Percentiles rank a stretch among this genome's conserved stretches.
These are phyloP conservation scores for Leptogaster cylindrica DNA, from an alignment of 2,888 invertebrate genomes.

Conservation along the genomic window DNA sequence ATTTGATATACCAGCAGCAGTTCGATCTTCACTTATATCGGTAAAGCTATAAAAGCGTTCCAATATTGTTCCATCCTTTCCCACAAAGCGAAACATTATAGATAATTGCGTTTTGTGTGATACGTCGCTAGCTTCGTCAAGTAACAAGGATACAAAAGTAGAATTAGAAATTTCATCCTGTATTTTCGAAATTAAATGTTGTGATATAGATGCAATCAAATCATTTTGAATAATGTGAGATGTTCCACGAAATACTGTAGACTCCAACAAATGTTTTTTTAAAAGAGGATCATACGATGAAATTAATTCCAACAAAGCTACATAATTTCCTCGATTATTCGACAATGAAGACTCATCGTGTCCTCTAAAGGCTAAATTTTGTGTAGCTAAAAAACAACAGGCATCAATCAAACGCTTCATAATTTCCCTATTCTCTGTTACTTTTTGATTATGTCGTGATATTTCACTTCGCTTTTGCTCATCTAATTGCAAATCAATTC, in stretches of 20 bases:
- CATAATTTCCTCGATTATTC: no score
- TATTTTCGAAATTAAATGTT: slow-evolving; percentile 52
- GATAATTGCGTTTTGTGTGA: slow-evolving; percentile 51
- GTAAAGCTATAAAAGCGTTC: no score
- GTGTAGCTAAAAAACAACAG: no score
- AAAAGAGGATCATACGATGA: slow-evolving; percentile 50
- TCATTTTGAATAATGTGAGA: slow-evolving; percentile 54
- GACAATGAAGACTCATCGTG: no score
- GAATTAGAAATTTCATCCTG: slow-evolving; percentile 50
- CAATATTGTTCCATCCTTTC: not conserved
- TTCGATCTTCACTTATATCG: no score
- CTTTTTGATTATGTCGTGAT: no score
- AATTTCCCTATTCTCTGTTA: no score
- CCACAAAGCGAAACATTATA: slow-evolving; percentile 51
- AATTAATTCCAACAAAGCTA: no score
- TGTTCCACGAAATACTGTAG: slow-evolving; percentile 52
- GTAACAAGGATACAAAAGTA: slow-evolving; percentile 50
- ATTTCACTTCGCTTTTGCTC: slow-evolving; percentile 27
- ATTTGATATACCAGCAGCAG: no score
- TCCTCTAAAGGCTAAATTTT: no score
- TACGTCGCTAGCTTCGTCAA: slow-evolving; percentile 53
- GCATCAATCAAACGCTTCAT: no score
- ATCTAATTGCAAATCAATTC: slow-evolving; percentile 31
- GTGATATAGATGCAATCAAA: slow-evolving; percentile 53
- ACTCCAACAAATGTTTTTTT: slow-evolving; percentile 50